Base-by-base conservation (phyloP, 1,140 invertebrate genomes). In the Heliconius eleuchia region DNA sequence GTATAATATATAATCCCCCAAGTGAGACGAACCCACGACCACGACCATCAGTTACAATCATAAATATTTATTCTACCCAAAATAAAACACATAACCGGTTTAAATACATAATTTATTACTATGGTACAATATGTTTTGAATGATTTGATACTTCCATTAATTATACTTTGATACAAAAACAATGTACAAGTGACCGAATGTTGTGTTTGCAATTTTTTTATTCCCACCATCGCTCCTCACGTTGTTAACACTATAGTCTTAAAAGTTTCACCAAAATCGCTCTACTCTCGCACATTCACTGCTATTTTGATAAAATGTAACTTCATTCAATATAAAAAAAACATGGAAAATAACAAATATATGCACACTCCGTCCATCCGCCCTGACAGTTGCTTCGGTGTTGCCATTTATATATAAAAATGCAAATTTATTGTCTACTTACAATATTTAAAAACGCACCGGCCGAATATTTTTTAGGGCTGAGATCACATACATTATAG, bases 81-180 rank as follows among this genome's bases (percentile, higher is more conserved):
- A 83, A 80, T 60, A 30, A 88, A 84, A 83, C 74, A 55, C 60
- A 37, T 73, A 70, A 75, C 75, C 37, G 76, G 78, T 89, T 92
- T 92, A 91, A 92, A 92, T 92, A 92, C 89, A 91, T 92, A 92
- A 92, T 92, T 92, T 91, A 92, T 92, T 92, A 87, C 88, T 92
- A 92, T 92, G 89, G 89, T 92, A 92, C 91, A 92, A 86, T 81
- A 86, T 90, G 87, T 87, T 89, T 84, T 85, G 84, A 90, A 91
- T 89, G 89, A 89, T 90, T 84, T 86, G 81, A 79, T 81, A 85
- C 81, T 82, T 86, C 75, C 78, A 79, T 84, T 82, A 87, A 84
- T 78, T 78, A 78, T 74, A 80, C 30, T 76, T 76, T 74, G 73
- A 76, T 85, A 86, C 87, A 86, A 87, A 77, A 84, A 84, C 50